Conservation (phyloP, 2,113 vertebrate genomes). For the Psephotus haematonotus region DNA sequence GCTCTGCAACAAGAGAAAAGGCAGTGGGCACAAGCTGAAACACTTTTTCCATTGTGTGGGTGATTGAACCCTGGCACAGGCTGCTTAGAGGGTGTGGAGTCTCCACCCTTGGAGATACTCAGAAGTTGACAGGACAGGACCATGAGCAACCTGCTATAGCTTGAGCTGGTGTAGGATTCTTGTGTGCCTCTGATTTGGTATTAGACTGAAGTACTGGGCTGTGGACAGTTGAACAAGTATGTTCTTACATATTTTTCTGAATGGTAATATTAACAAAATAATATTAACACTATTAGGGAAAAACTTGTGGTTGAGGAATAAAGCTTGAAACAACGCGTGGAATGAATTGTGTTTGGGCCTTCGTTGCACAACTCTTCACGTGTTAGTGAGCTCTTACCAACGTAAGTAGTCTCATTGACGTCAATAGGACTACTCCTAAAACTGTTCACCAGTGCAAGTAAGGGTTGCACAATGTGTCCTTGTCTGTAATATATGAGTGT, state of each 20-base stretch:
- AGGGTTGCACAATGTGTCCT: constrained; percentile 38
- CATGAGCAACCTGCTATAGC: background rate
- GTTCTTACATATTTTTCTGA: background rate
- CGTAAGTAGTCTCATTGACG: constrained; percentile 36
- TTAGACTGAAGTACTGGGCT: background rate
- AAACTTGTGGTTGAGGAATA: background rate
- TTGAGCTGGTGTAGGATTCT: background rate
- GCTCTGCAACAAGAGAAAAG: background rate
- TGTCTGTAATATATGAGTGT: background rate
- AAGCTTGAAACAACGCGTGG: constrained; percentile 32
- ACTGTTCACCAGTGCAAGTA: constrained; percentile 17
- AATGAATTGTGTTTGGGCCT: constrained; percentile 12
- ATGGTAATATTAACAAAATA: background rate
- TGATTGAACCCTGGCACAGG: background rate
- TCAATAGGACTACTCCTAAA: constrained; percentile 28
- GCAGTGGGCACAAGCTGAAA: background rate
- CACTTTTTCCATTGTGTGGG: background rate
- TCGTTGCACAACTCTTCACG: constrained; percentile 34
- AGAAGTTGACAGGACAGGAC: background rate
- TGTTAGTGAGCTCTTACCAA: constrained; percentile 38
- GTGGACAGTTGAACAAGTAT: background rate
- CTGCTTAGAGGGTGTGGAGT: background rate
- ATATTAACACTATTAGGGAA: background rate
- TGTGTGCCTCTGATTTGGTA: background rate
- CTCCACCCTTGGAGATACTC: background rate